These are phyloP conservation scores for Cairina moschata DNA, from an alignment of 2,113 vertebrate species.

Conservation along the genomic window DNA sequence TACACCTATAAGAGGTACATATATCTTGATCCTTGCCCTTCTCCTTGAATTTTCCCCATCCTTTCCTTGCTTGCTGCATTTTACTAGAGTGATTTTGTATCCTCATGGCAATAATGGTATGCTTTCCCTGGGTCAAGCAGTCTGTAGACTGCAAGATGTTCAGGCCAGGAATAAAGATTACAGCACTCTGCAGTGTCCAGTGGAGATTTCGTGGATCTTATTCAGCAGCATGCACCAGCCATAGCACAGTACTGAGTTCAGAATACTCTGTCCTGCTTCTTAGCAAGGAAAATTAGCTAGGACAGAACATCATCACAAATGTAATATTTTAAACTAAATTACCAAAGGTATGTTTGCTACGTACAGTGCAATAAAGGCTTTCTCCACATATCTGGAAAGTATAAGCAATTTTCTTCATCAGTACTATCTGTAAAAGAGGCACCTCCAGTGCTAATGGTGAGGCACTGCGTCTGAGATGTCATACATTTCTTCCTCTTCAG, in stretches of 20 bases:
- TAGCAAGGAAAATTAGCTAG: background rate
- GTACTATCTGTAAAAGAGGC: background rate
- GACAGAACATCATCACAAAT: background rate
- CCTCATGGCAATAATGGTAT: accelerated
- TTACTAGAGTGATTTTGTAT: background rate
- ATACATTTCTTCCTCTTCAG: background rate
- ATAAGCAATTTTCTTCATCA: background rate
- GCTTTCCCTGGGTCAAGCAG: background rate
- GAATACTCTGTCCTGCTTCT: background rate
- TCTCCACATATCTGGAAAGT: background rate
- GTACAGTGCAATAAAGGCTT: background rate
- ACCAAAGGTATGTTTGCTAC: background rate
- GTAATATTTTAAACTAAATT: background rate
- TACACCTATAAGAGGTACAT: background rate
- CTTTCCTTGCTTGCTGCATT: background rate
- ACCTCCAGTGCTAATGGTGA: background rate
- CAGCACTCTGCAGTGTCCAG: accelerated
- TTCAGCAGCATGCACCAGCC: background rate
- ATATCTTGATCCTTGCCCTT: accelerated
- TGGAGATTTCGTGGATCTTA: background rate
- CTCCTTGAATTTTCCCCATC: background rate
- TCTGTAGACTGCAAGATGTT: background rate
- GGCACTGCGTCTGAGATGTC: background rate
- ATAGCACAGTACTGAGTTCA: background rate
- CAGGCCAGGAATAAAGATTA: background rate